Conservation (phyloP, 2,797 vertebrate genomes). For the Sebastes trivittatus region DNA sequence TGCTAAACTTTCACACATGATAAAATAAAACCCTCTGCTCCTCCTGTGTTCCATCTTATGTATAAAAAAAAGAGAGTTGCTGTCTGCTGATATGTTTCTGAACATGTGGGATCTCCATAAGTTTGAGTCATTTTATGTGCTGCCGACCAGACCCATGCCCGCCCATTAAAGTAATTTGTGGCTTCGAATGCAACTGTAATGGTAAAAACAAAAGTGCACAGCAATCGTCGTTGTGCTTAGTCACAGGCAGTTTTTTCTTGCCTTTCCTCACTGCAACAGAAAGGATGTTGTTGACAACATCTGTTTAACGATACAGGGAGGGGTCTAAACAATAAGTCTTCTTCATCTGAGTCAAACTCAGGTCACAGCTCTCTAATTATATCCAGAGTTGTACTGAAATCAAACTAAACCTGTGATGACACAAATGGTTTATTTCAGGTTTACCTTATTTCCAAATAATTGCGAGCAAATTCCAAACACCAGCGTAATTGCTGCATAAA, state of each 20-base stretch:
- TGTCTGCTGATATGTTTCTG: slow-evolving; percentile 58
- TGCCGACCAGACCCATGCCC: slow-evolving; percentile 60
- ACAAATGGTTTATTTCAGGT: slow-evolving; percentile 14
- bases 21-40: slow-evolving; percentile 50
- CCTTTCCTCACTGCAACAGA: slow-evolving; percentile 17
- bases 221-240: slow-evolving; percentile 52
- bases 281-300: slow-evolving; percentile 67
- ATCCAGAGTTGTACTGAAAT: slow-evolving; percentile 19
- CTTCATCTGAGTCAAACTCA: slow-evolving; percentile 57
- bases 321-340: slow-evolving; percentile 56
- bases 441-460: slow-evolving; percentile 20
- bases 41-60: slow-evolving; percentile 41
- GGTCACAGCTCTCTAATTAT: slow-evolving; percentile 50
- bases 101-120: slow-evolving; percentile 76
- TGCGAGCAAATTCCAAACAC: background rate
- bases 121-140: slow-evolving; percentile 72
- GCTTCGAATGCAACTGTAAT: slow-evolving; percentile 66
- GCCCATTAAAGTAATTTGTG: slow-evolving; percentile 74
- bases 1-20: slow-evolving; percentile 70
- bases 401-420: slow-evolving; percentile 35
- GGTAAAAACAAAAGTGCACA: slow-evolving; percentile 74
- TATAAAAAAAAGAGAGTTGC: background rate
- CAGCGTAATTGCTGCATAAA: slow-evolving; percentile 25
- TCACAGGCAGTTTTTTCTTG: slow-evolving; percentile 48
- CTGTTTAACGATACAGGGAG: slow-evolving; percentile 61